A percentile compares a stretch with the other conserved stretches of the same genome.
phyloP scores from a whole-genome alignment of 2,797 vertebrate species.

The Coranthus polyacanthus region DNA sequence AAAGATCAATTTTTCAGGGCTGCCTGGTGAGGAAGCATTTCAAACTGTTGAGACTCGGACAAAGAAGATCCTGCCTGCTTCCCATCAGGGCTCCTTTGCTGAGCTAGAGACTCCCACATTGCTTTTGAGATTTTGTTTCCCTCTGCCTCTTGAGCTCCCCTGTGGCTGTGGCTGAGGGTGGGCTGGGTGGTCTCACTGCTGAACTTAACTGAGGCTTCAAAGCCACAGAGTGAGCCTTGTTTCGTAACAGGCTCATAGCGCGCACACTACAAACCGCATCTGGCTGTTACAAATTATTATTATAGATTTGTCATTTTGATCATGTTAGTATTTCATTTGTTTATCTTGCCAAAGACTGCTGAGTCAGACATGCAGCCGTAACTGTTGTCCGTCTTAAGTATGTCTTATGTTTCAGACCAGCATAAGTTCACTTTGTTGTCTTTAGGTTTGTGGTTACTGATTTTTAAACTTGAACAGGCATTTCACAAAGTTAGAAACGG shows the following conservation, averaged over 20 bases:
- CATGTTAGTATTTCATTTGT: background rate
- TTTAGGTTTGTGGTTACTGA: constrained; percentile 12
- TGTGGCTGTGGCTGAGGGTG: constrained; percentile 54
- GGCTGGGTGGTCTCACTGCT: constrained; percentile 47
- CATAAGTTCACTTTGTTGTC: constrained; percentile 22
- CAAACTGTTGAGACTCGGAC: constrained; percentile 28
- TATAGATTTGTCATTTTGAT: constrained; percentile 3
- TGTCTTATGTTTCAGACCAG: background rate
- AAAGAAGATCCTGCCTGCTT: constrained; percentile 46
- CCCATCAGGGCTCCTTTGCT: constrained; percentile 58
- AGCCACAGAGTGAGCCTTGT: constrained; percentile 6
- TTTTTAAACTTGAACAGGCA: constrained; percentile 20
- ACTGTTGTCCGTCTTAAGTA: background rate
- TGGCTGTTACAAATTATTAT: constrained; percentile 5
- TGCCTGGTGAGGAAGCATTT: constrained; percentile 24
- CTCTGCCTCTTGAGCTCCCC: constrained; percentile 52
- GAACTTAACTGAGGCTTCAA: constrained; percentile 35
- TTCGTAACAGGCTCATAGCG: constrained; percentile 2
- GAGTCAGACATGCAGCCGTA: background rate
- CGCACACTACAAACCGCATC: background rate
- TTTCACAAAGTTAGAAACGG: constrained; percentile 21
- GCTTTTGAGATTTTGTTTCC: constrained; percentile 49
- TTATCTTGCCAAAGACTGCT: background rate
- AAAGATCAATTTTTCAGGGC: constrained; percentile 20
- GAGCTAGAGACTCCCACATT: constrained; percentile 57